Conservation (phyloP, 2,113 vertebrate species). For the Psammodynastes pulverulentus region DNA sequence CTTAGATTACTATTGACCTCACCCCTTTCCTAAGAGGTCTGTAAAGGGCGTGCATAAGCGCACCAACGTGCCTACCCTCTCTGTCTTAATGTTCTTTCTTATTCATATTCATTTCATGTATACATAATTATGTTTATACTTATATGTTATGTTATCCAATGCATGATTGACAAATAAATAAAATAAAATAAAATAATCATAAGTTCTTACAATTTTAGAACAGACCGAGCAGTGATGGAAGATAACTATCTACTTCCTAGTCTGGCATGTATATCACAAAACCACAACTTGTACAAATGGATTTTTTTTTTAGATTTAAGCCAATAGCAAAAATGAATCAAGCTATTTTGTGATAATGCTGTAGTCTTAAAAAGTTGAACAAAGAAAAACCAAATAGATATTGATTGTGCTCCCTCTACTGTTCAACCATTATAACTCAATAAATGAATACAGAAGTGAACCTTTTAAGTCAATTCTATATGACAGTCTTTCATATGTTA, state of each 20-base stretch:
- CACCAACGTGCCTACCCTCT: too few species aligned
- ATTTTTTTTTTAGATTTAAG: neutral
- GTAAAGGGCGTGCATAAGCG: too few species aligned
- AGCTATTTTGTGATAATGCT: neutral
- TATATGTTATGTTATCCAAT: too few species aligned
- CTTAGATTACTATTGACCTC: too few species aligned
- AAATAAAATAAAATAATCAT: too few species aligned
- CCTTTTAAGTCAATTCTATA: neutral
- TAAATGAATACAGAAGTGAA: neutral
- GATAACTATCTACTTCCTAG: neutral
- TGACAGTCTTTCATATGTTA: neutral
- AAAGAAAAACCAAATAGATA: neutral
- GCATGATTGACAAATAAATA: too few species aligned
- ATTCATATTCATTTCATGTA: too few species aligned
- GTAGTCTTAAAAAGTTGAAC: neutral
- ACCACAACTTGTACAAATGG: neutral
- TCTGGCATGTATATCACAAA: neutral
- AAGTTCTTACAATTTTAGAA: neutral
- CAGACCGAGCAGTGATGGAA: neutral
- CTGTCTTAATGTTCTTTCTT: too few species aligned
- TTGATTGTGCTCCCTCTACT: conserved; percentile 52
- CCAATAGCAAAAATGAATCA: neutral
- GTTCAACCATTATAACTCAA: conserved; percentile 8
- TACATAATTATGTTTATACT: too few species aligned
- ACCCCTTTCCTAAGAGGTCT: too few species aligned